phyloP scores from a whole-genome alignment of 2,113 vertebrate species.

The Balaeniceps rex region DNA sequence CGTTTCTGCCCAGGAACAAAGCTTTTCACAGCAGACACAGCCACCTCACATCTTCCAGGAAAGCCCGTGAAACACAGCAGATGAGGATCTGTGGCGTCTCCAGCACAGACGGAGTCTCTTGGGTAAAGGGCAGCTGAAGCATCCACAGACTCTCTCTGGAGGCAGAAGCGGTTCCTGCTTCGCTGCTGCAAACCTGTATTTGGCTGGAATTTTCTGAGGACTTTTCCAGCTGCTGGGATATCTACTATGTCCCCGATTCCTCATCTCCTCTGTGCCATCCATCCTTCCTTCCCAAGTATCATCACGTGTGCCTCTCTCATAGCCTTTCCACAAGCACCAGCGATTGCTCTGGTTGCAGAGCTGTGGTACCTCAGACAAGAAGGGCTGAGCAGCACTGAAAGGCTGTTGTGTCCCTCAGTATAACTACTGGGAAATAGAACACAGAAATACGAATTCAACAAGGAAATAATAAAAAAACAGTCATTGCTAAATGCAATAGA shows the following conservation, averaged over 20 bases:
- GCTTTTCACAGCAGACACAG: not conserved
- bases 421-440: not conserved
- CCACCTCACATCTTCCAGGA: not conserved
- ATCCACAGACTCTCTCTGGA: not conserved
- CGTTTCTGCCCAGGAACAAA: not conserved
- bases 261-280: not conserved
- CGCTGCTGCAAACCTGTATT: not conserved
- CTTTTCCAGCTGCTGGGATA: not conserved
- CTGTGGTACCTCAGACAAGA: not conserved
- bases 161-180: not conserved
- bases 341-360: not conserved
- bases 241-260: rapidly evolving
- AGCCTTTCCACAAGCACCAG: not conserved
- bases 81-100: not conserved
- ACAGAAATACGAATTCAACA: not conserved
- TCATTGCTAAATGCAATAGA: not conserved
- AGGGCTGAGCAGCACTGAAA: not conserved
- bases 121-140: not conserved
- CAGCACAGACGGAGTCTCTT: not conserved
- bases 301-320: not conserved
- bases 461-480: not conserved
- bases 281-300: not conserved
- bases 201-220: not conserved
- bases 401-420: not conserved
- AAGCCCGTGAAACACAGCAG: not conserved